Evolutionary conservation across 2,113 vertebrate genomes (phyloP).

Genomic region (Archilochus colubris): DNA sequence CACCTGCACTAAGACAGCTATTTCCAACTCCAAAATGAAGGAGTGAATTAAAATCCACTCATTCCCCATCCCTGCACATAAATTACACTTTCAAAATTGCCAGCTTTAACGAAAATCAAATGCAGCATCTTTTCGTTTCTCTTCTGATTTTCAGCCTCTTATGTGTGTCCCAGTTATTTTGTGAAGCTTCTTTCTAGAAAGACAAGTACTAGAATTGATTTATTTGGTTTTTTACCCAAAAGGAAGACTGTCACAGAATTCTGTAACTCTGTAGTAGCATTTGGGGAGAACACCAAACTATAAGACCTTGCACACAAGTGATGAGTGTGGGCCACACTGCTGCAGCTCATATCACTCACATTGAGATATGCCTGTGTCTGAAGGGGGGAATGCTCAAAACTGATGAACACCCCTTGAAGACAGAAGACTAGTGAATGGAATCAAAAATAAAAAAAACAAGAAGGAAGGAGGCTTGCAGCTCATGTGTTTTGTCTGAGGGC

Average conservation of each 20-base stretch:
- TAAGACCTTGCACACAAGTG: not conserved
- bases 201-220: not conserved
- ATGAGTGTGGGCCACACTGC: not conserved
- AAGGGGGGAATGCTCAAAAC: not conserved
- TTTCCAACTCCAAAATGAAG: not conserved
- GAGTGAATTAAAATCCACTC: not conserved
- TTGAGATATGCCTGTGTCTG: not conserved
- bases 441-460: not conserved
- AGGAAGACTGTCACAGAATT: not conserved
- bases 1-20: not conserved
- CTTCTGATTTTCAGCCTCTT: conserved; percentile 8
- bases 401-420: not conserved
- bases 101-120: not conserved
- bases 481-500: fast-evolving
- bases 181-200: not conserved
- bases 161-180: not conserved
- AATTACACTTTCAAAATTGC: not conserved
- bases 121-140: not conserved
- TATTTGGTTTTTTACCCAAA: not conserved
- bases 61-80: not conserved
- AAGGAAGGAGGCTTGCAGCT: not conserved
- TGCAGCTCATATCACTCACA: not conserved
- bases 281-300: not conserved
- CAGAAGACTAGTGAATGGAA: not conserved
- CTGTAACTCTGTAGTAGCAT: not conserved